These are phyloP conservation scores for Myiopsitta monachus DNA, from an alignment of 2,113 vertebrate genomes.

Conservation along the genomic window DNA sequence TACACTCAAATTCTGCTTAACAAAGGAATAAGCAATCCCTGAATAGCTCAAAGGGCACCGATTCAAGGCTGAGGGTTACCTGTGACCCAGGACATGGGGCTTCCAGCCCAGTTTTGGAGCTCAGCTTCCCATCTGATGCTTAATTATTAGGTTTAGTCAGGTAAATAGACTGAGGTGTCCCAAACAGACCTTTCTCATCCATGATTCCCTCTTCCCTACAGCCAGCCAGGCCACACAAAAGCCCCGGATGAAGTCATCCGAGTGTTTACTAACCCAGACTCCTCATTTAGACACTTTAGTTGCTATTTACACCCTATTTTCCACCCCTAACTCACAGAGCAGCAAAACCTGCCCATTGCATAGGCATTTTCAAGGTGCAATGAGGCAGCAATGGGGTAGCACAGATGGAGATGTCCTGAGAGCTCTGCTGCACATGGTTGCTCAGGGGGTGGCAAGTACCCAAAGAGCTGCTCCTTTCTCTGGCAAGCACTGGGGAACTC, in stretches of 20 bases:
- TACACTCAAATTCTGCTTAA: neutral
- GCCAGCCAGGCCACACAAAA: neutral
- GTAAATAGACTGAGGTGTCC: neutral
- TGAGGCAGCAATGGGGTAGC: neutral
- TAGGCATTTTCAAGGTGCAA: neutral
- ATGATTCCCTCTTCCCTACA: neutral
- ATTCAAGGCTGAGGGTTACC: neutral
- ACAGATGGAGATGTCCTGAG: fast-evolving
- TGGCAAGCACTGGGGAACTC: neutral
- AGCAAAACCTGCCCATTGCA: neutral
- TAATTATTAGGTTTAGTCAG: neutral
- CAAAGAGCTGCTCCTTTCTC: neutral
- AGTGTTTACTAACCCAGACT: neutral
- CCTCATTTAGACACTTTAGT: neutral
- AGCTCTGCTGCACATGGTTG: neutral
- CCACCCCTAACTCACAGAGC: fast-evolving
- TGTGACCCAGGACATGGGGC: fast-evolving
- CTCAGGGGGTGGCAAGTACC: neutral
- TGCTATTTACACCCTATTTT: fast-evolving
- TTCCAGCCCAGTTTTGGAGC: neutral
- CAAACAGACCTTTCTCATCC: neutral
- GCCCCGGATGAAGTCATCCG: neutral
- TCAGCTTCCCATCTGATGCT: neutral
- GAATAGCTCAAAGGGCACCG: neutral
- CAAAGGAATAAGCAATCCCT: neutral